Evolutionary conservation across 2,113 vertebrate genomes (phyloP), one percentile per base, ranked within the genome.

Genomic region (Hemibagrus wyckioides): DNA sequence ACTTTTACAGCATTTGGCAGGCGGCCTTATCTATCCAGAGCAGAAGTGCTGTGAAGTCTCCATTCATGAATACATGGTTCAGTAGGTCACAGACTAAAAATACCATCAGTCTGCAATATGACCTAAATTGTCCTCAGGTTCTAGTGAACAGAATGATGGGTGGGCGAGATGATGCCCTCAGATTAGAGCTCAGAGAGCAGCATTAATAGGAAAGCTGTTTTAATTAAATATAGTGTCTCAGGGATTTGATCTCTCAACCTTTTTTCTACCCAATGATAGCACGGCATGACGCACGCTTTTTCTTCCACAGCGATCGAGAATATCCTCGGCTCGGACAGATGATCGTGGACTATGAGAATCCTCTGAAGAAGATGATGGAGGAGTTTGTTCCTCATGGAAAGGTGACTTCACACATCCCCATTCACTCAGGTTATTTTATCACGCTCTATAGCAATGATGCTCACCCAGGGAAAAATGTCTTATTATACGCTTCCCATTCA

Each of bases 331-430:
- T 99, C 92, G 98, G 98, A 89, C 98, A 99, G 94, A 99, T 99
- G 98, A 99, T 99, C 89, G 98, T 99, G 92, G 98, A 99, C 93
- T 99, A 99, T 93, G 97, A 99, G 93, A 99, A 99, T 88, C 97
- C 98, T 69, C 92, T 99, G 92, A 99, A 99, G 94, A 99, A 99
- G 94, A 97, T 99, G 98, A 99, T 99, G 98, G 98, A 99, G 94
- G 98, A 99, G 93, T 99, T 99, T 95, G 97, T 99, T 89, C 98
- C 98, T 84, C 98, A 99, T 82, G 97, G 97, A 93, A 99, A 99
- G 96, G 98, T 99, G 93, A 86, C 11, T 48, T 48, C 61, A 17
- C 61, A 6, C 10, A 13, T 61, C 52, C 57, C 23, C n/a, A 33
- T 80, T 25, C 54, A 80, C 23, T n/a, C 28, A 30, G 69, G 3